phyloP scores from a whole-genome alignment of 2,113 vertebrate genomes.

The Barnardius zonarius region DNA sequence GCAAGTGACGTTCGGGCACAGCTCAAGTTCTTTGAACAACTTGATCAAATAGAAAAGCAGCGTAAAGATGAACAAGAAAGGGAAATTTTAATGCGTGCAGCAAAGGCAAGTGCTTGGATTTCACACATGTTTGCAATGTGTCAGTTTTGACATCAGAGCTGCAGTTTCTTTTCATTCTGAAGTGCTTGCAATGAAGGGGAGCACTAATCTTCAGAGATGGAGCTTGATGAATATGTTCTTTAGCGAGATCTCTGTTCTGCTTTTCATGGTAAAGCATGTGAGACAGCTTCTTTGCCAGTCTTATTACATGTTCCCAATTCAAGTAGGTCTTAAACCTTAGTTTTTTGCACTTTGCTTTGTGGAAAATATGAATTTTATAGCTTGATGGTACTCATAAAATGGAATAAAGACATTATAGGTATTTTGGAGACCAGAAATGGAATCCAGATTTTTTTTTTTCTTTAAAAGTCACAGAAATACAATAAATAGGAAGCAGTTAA shows the following conservation, averaged over 20 bases:
- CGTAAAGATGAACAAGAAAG: constrained; percentile 92
- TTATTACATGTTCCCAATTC: background rate
- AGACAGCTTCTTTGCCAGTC: background rate
- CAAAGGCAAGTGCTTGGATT: constrained; percentile 82
- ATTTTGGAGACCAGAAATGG: background rate
- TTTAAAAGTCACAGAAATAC: background rate
- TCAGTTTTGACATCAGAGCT: constrained; percentile 23
- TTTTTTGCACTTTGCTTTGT: background rate
- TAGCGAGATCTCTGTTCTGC: background rate
- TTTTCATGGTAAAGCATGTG: background rate
- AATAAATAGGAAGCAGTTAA: background rate
- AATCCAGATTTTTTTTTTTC: background rate
- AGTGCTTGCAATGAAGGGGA: background rate
- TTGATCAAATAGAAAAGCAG: constrained; percentile 93
- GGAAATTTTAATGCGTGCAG: constrained; percentile 92
- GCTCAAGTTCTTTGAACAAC: constrained; percentile 95
- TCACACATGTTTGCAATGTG: background rate
- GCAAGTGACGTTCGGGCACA: constrained; percentile 89
- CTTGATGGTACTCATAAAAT: background rate
- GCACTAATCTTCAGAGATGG: background rate
- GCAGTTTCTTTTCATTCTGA: background rate
- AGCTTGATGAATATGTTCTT: background rate
- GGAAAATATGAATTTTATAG: background rate
- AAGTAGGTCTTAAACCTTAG: background rate
- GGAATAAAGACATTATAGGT: background rate